Base-by-base conservation (phyloP, 2,888 invertebrate genomes). In the Saturnia japonica region DNA sequence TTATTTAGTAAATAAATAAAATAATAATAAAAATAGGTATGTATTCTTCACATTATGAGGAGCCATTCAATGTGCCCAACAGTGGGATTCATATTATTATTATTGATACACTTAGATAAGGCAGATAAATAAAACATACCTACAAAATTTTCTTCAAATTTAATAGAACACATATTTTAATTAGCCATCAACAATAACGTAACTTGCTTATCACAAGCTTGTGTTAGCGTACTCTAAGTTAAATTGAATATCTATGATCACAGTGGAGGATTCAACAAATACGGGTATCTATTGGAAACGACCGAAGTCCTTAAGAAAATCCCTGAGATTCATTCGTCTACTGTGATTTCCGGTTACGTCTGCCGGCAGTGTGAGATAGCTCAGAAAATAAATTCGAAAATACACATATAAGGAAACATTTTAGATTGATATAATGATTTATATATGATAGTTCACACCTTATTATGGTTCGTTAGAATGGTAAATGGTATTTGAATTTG, bases 211-310 rank as follows among this genome's bases (percentile, higher is more conserved):
- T 85, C 84, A 85, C 84, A 88, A 87, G 88, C 88, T 84, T 87
- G 81, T 80, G 86, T 85, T 85, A 84, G 85, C 81, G 81, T 81
- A 82, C 84, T 86, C 86, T 88, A 88, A 90, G 84, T 91, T 90
- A 88, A 91, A 91, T 91, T 89, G 89, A 91, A 90, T 88, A 88
- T 88, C 88, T 88, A 88, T 89, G 89, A 90, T 87, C 78, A 85
- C 86, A 85, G 85, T 86, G 83, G 85, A 83, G 86, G 88, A 86
- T 88, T 89, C 87, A 87, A 89, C 87, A 91, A 91, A 91, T 89
- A 87, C 88, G 82, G 83, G 85, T 85, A 87, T 87, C 86, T 85
- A 87, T 88, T 87, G 87, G 86, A 86, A 87, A 85, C 87, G 84
- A 85, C 82, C 80, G 79, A 82, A 82, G 87, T 86, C 85, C 88